Evolutionary conservation across 2,888 invertebrate species (phyloP).

Genomic region (Tuta absoluta): DNA sequence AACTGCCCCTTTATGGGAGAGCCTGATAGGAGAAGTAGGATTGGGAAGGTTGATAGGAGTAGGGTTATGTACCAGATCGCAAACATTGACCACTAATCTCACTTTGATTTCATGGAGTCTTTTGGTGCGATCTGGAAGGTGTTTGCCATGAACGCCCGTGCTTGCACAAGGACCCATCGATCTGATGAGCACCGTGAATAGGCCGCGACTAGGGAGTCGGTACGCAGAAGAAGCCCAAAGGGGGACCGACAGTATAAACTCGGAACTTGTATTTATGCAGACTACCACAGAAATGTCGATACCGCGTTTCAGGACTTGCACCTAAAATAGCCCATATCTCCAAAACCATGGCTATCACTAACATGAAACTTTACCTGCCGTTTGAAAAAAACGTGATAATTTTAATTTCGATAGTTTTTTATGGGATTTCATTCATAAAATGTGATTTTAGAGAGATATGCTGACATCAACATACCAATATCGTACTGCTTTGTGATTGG

Average conservation of each 20-base stretch:
- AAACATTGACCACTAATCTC: not conserved
- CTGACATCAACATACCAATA: not conserved
- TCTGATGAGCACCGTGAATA: not conserved
- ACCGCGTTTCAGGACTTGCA: slow-evolving; percentile 8
- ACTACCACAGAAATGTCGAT: not conserved
- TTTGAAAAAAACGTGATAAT: not conserved
- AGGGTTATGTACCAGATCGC: not conserved
- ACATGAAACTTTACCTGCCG: not conserved
- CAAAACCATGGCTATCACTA: not conserved
- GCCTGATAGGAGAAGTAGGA: not conserved
- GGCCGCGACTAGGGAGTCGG: slow-evolving; percentile 15
- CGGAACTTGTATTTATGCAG: slow-evolving; percentile 16
- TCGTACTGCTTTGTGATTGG: slow-evolving; percentile 1
- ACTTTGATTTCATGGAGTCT: not conserved
- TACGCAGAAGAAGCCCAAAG: slow-evolving; percentile 16
- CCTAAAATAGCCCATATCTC: not conserved
- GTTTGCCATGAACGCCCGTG: not conserved
- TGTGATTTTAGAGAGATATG: not conserved
- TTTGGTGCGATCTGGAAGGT: not conserved
- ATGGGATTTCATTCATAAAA: not conserved
- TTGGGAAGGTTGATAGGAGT: slow-evolving; percentile 6
- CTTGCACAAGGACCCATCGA: slow-evolving; percentile 8
- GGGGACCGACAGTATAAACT: slow-evolving; percentile 11
- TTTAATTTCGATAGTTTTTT: not conserved
- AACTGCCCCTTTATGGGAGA: slow-evolving; percentile 11